Conservation (phyloP, 2,888 invertebrate genomes). For the Caradrina clavipalpis region DNA sequence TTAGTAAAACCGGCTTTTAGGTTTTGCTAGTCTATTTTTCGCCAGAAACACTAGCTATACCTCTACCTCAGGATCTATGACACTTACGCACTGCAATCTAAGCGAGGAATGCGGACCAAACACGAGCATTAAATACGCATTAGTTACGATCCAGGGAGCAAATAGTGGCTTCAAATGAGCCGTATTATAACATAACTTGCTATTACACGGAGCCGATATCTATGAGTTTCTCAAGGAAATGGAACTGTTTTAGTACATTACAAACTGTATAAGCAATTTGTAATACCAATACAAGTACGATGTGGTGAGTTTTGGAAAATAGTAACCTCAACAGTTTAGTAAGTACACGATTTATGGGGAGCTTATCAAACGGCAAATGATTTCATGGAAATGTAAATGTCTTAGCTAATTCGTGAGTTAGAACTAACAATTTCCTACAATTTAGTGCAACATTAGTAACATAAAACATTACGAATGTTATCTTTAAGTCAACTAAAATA, state of each 20-base stretch:
- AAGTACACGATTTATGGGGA: no score
- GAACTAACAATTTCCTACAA: no score
- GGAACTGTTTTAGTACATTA: slow-evolving; percentile 4
- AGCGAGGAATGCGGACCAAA: slow-evolving; percentile 54
- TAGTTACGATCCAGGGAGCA: slow-evolving; percentile 65
- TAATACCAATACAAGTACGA: neutral
- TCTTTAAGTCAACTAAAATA: no score
- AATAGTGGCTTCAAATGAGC: slow-evolving; percentile 56
- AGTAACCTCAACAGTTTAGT: no score
- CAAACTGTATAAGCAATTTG: neutral
- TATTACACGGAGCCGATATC: slow-evolving; percentile 36
- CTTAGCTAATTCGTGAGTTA: no score
- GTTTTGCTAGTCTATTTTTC: neutral
- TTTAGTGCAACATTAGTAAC: no score
- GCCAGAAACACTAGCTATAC: neutral
- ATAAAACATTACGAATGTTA: no score
- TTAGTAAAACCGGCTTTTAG: no score
- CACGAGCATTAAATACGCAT: slow-evolving; percentile 66
- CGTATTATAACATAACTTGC: slow-evolving; percentile 49
- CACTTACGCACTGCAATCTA: slow-evolving; percentile 38
- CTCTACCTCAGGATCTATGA: slow-evolving; percentile 28
- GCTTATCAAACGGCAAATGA: no score
- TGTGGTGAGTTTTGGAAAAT: neutral
- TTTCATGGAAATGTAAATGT: no score
- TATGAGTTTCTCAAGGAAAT: slow-evolving; percentile 9